phyloP scores from a whole-genome alignment of 1,140 invertebrate species.

The Popillia japonica region DNA sequence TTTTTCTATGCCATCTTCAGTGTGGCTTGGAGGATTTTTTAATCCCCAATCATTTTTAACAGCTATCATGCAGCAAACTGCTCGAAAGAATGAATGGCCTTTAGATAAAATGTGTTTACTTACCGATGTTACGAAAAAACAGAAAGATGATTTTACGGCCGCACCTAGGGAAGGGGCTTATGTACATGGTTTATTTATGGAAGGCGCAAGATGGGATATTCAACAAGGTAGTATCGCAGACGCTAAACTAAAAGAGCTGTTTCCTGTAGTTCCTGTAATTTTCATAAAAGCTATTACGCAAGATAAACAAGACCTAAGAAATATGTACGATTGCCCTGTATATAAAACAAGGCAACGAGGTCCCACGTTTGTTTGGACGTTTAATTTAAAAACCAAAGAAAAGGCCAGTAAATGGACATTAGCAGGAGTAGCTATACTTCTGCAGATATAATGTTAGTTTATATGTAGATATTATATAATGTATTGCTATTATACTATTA shows the following conservation, averaged over 20 bases:
- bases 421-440: conserved; percentile 88
- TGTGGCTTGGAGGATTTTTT: conserved; percentile 95
- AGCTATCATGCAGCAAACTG: conserved; percentile 96
- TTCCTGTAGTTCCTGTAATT: conserved; percentile 91
- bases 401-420: conserved; percentile 91
- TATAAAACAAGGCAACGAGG: conserved; percentile 90
- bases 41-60: conserved; percentile 97
- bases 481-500: conserved; percentile 16
- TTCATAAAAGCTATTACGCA: conserved; percentile 86
- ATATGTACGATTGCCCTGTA: conserved; percentile 92
- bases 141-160: conserved; percentile 78
- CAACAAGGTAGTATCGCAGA: conserved; percentile 79
- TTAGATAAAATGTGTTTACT: conserved; percentile 95
- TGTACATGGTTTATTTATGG: conserved; percentile 90
- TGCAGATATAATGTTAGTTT: conserved; percentile 68
- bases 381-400: conserved; percentile 91
- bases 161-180: conserved; percentile 91
- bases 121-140: conserved; percentile 94
- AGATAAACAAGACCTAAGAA: conserved; percentile 87
- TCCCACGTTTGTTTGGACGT: conserved; percentile 95
- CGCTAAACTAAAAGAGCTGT: conserved; percentile 87
- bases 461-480: conserved; percentile 3
- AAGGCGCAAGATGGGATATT: conserved; percentile 92
- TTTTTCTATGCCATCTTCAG: conserved; percentile 82
- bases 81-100: conserved; percentile 94